These are phyloP conservation scores for Cydia fagiglandana DNA, from an alignment of 1,140 invertebrate species.

Conservation along the genomic window DNA sequence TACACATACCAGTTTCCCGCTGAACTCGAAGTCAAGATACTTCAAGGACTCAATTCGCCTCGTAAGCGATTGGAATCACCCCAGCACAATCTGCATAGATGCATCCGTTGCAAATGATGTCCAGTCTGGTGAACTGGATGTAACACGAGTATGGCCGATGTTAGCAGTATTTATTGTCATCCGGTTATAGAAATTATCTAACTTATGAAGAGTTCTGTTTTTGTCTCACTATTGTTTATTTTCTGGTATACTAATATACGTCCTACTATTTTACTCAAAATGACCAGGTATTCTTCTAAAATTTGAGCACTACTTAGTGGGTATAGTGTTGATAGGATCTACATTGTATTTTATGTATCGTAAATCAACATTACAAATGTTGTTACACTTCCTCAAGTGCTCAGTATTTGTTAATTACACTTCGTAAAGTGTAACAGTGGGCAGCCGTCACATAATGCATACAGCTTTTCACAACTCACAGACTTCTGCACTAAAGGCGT, in stretches of 20 bases:
- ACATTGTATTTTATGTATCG: too few relatives aligned
- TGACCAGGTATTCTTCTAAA: too few relatives aligned
- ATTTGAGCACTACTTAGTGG: too few relatives aligned
- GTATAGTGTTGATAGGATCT: too few relatives aligned
- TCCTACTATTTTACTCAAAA: too few relatives aligned
- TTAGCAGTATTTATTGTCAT: background rate
- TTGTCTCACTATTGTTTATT: too few relatives aligned
- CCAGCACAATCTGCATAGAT: background rate
- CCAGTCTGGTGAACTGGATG: conserved; percentile 6
- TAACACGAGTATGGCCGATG: background rate
- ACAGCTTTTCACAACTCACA: background rate
- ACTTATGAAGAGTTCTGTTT: background rate
- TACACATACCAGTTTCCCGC: background rate
- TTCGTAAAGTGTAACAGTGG: background rate
- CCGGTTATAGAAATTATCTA: background rate
- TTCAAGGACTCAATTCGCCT: background rate
- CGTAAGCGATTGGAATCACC: background rate
- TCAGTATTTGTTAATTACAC: background rate
- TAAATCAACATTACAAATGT: background rate
- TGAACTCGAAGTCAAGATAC: background rate
- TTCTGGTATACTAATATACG: too few relatives aligned
- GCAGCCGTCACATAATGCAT: background rate
- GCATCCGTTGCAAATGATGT: conserved; percentile 1
- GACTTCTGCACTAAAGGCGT: background rate
- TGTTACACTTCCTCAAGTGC: background rate